Percentiles rank a stretch among this genome's conserved stretches.
Conservation (phyloP, 1,140 invertebrate genomes). For the Euwallacea similis region DNA sequence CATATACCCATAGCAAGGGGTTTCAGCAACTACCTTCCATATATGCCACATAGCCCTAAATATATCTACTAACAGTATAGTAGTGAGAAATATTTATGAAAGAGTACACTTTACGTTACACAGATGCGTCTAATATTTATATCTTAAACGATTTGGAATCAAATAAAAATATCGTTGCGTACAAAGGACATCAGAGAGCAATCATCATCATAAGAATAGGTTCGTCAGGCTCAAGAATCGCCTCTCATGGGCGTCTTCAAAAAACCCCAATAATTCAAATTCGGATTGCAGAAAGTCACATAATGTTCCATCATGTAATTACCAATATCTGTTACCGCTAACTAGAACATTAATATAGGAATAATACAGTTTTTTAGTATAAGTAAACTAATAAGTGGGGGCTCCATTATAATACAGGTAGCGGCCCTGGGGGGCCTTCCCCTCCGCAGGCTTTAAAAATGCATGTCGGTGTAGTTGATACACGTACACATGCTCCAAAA, state of each 20-base stretch:
- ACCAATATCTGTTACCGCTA: neutral
- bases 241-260: neutral
- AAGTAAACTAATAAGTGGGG: neutral
- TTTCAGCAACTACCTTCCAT: no score
- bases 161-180: slow-evolving; percentile 5
- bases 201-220: slow-evolving; percentile 1
- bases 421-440: no score
- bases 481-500: neutral
- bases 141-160: neutral
- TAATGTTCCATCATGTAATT: neutral
- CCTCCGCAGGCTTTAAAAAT: neutral
- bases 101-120: no score
- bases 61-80: no score
- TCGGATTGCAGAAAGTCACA: slow-evolving; percentile 2
- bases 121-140: no score
- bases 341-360: neutral
- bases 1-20: no score
- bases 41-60: no score
- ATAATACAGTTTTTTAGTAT: neutral
- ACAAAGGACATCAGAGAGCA: neutral
- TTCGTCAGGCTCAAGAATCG: neutral
- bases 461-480: neutral
- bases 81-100: no score
- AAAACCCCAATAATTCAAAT: neutral
- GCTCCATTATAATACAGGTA: no score